These are phyloP conservation scores for Amblyopsis hoosieri DNA, from an alignment of 2,797 vertebrate genomes.

Conservation along the genomic window DNA sequence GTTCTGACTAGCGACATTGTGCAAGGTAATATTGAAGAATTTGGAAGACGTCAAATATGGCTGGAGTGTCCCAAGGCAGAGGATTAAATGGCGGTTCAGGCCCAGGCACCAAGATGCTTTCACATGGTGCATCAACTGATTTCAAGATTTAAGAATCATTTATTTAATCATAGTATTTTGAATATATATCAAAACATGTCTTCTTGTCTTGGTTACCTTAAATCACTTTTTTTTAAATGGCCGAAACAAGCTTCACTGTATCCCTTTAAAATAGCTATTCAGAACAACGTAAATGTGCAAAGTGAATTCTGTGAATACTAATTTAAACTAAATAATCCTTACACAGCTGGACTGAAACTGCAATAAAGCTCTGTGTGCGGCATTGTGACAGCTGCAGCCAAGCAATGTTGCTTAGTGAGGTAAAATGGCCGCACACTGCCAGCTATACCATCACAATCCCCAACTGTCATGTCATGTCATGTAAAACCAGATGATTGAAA, in stretches of 20 bases:
- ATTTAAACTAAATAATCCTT: slow-evolving; percentile 55
- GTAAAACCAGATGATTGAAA: too few species aligned
- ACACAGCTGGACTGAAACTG: slow-evolving; percentile 53
- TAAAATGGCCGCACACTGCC: slow-evolving; percentile 24
- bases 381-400: slow-evolving; percentile 35
- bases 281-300: slow-evolving; percentile 6
- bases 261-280: neutral
- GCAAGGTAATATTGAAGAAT: slow-evolving; percentile 51
- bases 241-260: too few species aligned
- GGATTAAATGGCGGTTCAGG: slow-evolving; percentile 8
- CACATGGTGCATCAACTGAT: too few species aligned
- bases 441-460: slow-evolving; percentile 12
- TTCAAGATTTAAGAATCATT: too few species aligned
- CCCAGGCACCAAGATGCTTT: too few species aligned
- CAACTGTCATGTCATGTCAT: neutral
- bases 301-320: slow-evolving; percentile 30
- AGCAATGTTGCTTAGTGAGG: slow-evolving; percentile 51
- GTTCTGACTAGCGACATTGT: slow-evolving; percentile 41
- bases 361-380: slow-evolving; percentile 40
- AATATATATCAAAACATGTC: too few species aligned
- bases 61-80: slow-evolving; percentile 54
- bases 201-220: too few species aligned
- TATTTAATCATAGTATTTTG: too few species aligned
- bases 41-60: slow-evolving; percentile 50
- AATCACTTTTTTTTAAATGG: too few species aligned